A percentile compares a stretch with the other conserved stretches of the same genome.
phyloP scores from a whole-genome alignment of 2,797 vertebrate species.

The Acanthurus lineatus region DNA sequence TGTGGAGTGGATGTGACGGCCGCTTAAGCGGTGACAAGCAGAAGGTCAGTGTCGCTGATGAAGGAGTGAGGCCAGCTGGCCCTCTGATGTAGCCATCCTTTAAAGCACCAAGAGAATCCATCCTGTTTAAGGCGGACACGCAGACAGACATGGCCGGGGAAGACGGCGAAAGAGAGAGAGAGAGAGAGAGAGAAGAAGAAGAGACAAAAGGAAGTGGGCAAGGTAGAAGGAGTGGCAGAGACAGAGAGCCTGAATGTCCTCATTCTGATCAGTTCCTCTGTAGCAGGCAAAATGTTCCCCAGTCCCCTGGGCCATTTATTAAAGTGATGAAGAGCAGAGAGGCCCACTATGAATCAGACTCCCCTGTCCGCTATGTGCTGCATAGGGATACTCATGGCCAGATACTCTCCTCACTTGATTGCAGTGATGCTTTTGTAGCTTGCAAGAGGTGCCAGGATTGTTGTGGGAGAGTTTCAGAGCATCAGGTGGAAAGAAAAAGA shows the following conservation, averaged over 20 bases:
- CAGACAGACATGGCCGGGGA: slow-evolving; percentile 67
- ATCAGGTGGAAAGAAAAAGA: slow-evolving; percentile 36
- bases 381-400: slow-evolving; percentile 68
- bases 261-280: slow-evolving; percentile 76
- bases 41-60: slow-evolving; percentile 84
- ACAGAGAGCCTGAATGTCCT: slow-evolving; percentile 74
- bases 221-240: slow-evolving; percentile 72
- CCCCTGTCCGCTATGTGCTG: slow-evolving; percentile 63
- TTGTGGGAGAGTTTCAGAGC: slow-evolving; percentile 20
- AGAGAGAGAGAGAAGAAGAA: slow-evolving; percentile 18
- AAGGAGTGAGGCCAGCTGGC: slow-evolving; percentile 83
- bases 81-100: slow-evolving; percentile 83
- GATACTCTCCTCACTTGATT: slow-evolving; percentile 64
- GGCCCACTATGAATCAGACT: slow-evolving; percentile 79
- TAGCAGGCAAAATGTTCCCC: slow-evolving; percentile 73
- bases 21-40: slow-evolving; percentile 84
- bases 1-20: slow-evolving; percentile 83
- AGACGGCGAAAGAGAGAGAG: slow-evolving; percentile 35
- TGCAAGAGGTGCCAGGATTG: slow-evolving; percentile 38
- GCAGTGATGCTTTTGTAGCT: slow-evolving; percentile 54
- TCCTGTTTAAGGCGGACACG: slow-evolving; percentile 81
- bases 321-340: slow-evolving; percentile 82
- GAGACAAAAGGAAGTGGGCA: slow-evolving; percentile 68
- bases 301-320: slow-evolving; percentile 79
- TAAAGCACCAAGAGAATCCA: slow-evolving; percentile 80